Evolutionary conservation across 2,888 invertebrate genomes (phyloP).

Genomic region (Disparrhopalites patrizii): DNA sequence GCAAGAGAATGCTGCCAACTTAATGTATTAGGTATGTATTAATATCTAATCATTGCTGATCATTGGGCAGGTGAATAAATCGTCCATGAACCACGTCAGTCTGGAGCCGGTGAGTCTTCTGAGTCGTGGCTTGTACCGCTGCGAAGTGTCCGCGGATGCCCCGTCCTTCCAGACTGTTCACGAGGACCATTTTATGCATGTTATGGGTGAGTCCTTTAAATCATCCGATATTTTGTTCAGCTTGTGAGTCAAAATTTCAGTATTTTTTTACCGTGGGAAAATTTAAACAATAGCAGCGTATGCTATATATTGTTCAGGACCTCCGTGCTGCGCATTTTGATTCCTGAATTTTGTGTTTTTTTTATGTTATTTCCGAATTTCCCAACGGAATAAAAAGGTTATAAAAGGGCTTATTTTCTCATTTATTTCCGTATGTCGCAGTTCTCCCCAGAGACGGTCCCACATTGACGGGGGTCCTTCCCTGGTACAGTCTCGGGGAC

Average conservation of each 20-base stretch:
- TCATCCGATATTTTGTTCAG: not conserved
- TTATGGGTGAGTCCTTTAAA: constrained; percentile 41
- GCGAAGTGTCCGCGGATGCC: constrained; percentile 48
- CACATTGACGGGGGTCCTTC: constrained; percentile 36
- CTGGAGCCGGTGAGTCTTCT: constrained; percentile 36
- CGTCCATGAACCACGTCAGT: constrained; percentile 37
- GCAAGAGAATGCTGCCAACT: too few relatives aligned
- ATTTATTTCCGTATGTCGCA: constrained; percentile 17
- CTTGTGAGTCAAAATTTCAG: too few relatives aligned
- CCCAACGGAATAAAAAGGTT: too few relatives aligned
- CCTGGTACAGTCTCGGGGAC: constrained; percentile 48
- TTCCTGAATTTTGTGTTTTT: not conserved
- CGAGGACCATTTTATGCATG: constrained; percentile 45
- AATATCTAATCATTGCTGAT: too few relatives aligned
- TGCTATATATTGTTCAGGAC: too few relatives aligned
- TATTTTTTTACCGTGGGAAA: too few relatives aligned
- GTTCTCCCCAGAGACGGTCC: constrained; percentile 45
- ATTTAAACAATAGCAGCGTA: too few relatives aligned
- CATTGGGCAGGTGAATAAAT: constrained; percentile 39
- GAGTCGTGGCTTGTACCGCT: constrained; percentile 46
- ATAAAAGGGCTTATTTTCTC: not conserved
- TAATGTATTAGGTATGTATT: too few relatives aligned
- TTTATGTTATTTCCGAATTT: not conserved
- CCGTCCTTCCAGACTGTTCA: constrained; percentile 47
- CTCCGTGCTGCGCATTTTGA: not conserved